phyloP scores from a whole-genome alignment of 2,113 vertebrate species.

The Mastomys natalensis region DNA sequence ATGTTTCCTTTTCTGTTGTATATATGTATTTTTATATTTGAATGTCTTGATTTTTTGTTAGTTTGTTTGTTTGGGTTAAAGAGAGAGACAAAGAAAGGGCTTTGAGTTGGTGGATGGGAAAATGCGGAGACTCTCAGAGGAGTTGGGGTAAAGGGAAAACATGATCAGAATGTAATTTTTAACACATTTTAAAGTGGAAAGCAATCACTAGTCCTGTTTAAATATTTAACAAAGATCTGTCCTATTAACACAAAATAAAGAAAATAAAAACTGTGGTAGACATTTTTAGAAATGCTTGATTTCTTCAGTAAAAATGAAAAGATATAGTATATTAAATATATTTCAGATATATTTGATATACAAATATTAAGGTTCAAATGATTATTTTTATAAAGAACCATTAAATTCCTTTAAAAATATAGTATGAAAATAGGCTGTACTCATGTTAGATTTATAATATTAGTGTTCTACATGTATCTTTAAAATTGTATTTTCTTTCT shows the following conservation, averaged over 20 bases:
- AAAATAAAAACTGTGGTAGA: background rate
- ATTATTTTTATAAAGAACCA: background rate
- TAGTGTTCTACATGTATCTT: background rate
- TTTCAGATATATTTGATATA: constrained; percentile 7
- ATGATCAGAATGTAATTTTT: background rate
- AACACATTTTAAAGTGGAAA: background rate
- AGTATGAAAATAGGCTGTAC: background rate
- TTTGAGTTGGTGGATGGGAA: background rate
- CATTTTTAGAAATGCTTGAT: background rate
- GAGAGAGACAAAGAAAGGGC: background rate
- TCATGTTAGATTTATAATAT: background rate
- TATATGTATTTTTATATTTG: background rate
- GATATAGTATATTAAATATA: background rate
- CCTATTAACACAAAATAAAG: background rate
- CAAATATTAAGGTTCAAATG: constrained; percentile 1
- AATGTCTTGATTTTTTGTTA: background rate
- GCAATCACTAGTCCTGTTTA: background rate
- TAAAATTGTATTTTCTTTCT: background rate
- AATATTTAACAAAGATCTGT: background rate
- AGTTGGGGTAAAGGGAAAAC: background rate
- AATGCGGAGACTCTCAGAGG: rapidly evolving
- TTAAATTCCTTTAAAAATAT: background rate
- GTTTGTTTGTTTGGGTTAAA: background rate
- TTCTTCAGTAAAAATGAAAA: constrained; percentile 18
- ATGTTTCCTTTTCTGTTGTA: background rate